phyloP scores from a whole-genome alignment of 2,888 invertebrate species.

The Anodontia alba region DNA sequence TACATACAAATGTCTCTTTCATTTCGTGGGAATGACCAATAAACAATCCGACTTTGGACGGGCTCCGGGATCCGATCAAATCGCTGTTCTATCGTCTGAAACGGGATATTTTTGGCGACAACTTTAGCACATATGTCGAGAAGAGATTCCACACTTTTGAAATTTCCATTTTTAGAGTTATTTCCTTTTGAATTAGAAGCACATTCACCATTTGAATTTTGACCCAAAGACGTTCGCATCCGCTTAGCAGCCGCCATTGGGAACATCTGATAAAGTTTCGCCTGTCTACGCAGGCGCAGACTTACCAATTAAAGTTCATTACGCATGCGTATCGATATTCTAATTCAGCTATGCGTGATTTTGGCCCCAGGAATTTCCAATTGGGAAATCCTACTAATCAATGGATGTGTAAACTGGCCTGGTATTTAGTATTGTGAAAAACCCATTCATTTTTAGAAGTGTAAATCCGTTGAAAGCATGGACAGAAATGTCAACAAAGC shows the following conservation, averaged over 20 bases:
- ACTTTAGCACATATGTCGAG: slow-evolving; percentile 93
- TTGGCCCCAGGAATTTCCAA: slow-evolving; percentile 73
- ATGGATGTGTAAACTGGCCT: slow-evolving; percentile 70
- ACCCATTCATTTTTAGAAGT: slow-evolving; percentile 62
- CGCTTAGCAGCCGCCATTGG: slow-evolving; percentile 82
- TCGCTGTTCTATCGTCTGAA: slow-evolving; percentile 94
- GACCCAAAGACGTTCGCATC: slow-evolving; percentile 78
- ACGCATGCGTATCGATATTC: slow-evolving; percentile 71
- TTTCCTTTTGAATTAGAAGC: slow-evolving; percentile 69
- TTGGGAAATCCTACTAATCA: slow-evolving; percentile 67
- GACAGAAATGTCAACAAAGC: slow-evolving; percentile 67
- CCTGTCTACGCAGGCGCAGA: slow-evolving; percentile 75
- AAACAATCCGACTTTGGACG: slow-evolving; percentile 94
- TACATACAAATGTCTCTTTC: slow-evolving; percentile 96
- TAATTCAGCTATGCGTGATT: slow-evolving; percentile 63
- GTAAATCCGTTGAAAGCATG: slow-evolving; percentile 39
- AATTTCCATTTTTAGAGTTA: slow-evolving; percentile 73
- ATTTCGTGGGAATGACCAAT: slow-evolving; percentile 95
- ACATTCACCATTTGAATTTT: slow-evolving; percentile 70
- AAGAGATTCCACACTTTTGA: slow-evolving; percentile 87
- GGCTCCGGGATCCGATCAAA: slow-evolving; percentile 95
- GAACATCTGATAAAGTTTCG: slow-evolving; percentile 75
- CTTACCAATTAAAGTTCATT: slow-evolving; percentile 60
- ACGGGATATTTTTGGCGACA: slow-evolving; percentile 93
- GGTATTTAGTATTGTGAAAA: slow-evolving; percentile 46